Evolutionary conservation across 2,113 vertebrate genomes (phyloP), one percentile per base, ranked within the genome.

Genomic region (Gobiocypris rarus): DNA sequence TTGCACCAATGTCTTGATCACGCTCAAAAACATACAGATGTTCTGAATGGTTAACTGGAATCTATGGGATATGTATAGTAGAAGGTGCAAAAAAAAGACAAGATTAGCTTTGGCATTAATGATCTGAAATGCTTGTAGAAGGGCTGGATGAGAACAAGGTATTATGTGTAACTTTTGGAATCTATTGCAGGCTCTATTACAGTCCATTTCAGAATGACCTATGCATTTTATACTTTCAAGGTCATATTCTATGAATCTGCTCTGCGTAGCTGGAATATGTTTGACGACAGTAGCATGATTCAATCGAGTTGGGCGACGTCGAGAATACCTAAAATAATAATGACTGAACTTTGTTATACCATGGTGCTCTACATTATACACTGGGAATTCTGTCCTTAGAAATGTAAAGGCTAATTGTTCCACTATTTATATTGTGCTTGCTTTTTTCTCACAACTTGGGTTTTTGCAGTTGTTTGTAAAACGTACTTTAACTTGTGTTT

Each of bases 351-450:
- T 74, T 65, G 28, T 80, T n/a, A 4, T 43, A 41, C 3, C 52
- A 48, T 82, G 65, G 80, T 82, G 73, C 83, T 81, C 79, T 82
- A 81, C 88, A 89, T 91, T 86, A 75, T 89, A 91, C 90, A 91
- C 91, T 92, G 91, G 90, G 82, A 88, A 88, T 76, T 91, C 48
- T 34, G 79, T 84, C 87, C 82, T 81, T 86, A 86, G 85, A 88
- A 87, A 88, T 84, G 61, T 61, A 56, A 59, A 56, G 38, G 28
- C 5, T 87, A 83, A 75, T 48, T 59, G 73, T 75, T 75, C 48
- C 43, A 75, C 54, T 45, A 85, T 84, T 82, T 86, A 73, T 82
- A 50, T 65, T 71, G 84, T 78, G 24, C 3, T 28, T 45, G 19
- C 41, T 19, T 83, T 77, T 83, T 77, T 50, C 77, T 13, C 31